A percentile compares a stretch with the other conserved stretches of the same genome.
Conservation (phyloP, 2,888 invertebrate genomes). For the Pachycephus smyrnensis region DNA sequence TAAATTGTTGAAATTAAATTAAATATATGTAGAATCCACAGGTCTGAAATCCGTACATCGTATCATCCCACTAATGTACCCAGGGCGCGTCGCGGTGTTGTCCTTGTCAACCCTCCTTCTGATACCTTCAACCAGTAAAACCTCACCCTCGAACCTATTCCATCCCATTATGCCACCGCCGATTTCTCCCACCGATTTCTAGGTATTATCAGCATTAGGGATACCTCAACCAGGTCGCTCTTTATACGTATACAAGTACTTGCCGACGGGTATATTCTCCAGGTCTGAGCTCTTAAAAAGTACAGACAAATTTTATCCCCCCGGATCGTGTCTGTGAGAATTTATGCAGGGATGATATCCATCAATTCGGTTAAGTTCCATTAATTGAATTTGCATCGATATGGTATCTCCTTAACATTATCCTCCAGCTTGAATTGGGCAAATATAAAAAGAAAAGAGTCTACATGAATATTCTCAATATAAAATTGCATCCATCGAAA, state of each 20-base stretch:
- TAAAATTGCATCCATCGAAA: not conserved
- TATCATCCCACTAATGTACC: conserved; percentile 43
- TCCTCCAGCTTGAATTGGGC: not conserved
- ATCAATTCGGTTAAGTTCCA: not conserved
- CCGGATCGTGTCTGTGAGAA: not conserved
- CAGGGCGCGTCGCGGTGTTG: conserved; percentile 33
- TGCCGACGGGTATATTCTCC: not conserved
- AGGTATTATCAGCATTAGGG: conserved; percentile 42
- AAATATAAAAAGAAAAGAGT: not conserved
- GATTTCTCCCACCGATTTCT: conserved; percentile 35
- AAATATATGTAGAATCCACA: not conserved
- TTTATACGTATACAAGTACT: not conserved
- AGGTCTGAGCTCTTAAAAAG: not conserved
- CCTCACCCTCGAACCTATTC: conserved; percentile 22
- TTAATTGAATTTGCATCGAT: not conserved
- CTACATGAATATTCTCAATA: not conserved
- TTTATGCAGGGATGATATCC: not conserved
- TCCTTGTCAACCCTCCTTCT: conserved; percentile 28
- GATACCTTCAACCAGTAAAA: conserved; percentile 18
- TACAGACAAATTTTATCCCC: not conserved
- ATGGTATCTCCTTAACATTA: not conserved
- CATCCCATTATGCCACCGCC: conserved; percentile 35
- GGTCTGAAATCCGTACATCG: conserved; percentile 14
- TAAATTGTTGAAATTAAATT: not conserved
- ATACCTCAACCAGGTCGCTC: conserved; percentile 21